Percentiles rank a stretch among this genome's conserved stretches.
phyloP scores from a whole-genome alignment of 2,888 invertebrate genomes.

The Dendrolimus pini region DNA sequence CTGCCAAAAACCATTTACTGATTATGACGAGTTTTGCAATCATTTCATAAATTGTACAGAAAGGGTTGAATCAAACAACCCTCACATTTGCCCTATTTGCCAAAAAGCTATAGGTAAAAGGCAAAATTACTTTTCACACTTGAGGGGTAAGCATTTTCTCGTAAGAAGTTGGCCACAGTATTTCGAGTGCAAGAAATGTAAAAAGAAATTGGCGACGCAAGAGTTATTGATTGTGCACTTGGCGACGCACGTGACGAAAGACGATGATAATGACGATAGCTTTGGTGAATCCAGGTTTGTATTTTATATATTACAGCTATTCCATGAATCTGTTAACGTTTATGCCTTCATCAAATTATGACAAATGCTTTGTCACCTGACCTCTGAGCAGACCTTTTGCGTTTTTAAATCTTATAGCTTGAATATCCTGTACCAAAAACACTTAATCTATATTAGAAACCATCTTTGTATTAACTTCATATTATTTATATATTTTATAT shows the following conservation, averaged over 20 bases:
- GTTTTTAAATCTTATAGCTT: no score
- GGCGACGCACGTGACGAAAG: constrained; percentile 57
- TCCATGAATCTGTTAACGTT: no score
- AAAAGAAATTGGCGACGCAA: constrained; percentile 45
- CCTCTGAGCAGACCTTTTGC: no score
- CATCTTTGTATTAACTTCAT: no score
- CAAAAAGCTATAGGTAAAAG: constrained; percentile 35
- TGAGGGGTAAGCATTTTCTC: constrained; percentile 45
- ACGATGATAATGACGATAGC: constrained; percentile 25
- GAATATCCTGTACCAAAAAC: no score
- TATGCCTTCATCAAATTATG: no score
- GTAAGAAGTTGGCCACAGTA: constrained; percentile 11
- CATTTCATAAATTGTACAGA: constrained; percentile 47
- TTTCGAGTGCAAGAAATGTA: constrained; percentile 58
- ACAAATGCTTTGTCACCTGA: no score
- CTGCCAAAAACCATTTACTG: constrained; percentile 41
- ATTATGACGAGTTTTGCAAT: constrained; percentile 44
- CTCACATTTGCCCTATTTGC: constrained; percentile 49
- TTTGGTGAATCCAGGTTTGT: constrained; percentile 48
- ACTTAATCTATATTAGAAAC: no score
- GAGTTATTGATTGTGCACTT: constrained; percentile 55
- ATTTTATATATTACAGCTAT: no score
- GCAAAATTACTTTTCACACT: constrained; percentile 40
- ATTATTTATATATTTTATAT: no score
- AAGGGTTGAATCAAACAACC: constrained; percentile 25